These are phyloP conservation scores for Timema cristinae DNA, from an alignment of 2,888 invertebrate genomes.

Conservation along the genomic window DNA sequence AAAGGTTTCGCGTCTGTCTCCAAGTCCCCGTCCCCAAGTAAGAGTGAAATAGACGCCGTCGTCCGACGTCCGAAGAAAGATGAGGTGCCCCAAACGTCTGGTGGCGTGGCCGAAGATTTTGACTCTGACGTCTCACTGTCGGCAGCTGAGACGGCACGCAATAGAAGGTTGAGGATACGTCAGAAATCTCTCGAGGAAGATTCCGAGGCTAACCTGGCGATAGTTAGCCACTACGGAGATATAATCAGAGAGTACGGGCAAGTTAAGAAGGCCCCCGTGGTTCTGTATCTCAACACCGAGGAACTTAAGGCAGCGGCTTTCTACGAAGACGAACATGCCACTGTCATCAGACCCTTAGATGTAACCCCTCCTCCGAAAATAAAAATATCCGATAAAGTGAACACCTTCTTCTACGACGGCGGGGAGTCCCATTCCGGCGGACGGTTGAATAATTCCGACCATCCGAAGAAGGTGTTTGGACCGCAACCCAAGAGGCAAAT, in stretches of 20 bases:
- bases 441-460: too few relatives aligned
- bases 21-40: slow-evolving; percentile 16
- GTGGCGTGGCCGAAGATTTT: slow-evolving; percentile 19
- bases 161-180: slow-evolving; percentile 41
- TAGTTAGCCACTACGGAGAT: slow-evolving; percentile 76
- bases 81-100: slow-evolving; percentile 16
- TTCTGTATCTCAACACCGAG: slow-evolving; percentile 57
- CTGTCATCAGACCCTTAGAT: neutral
- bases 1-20: neutral
- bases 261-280: slow-evolving; percentile 49
- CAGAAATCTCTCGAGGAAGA: slow-evolving; percentile 43
- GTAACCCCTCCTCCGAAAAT: neutral
- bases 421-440: too few relatives aligned
- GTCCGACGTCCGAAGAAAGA: slow-evolving; percentile 1
- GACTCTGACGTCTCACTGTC: slow-evolving; percentile 33
- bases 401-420: neutral
- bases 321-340: slow-evolving; percentile 42
- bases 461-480: slow-evolving; percentile 4
- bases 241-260: slow-evolving; percentile 71
- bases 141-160: slow-evolving; percentile 43
- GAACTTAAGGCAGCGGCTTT: slow-evolving; percentile 58
- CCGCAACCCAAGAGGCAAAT: slow-evolving; percentile 4
- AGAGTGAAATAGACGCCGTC: neutral
- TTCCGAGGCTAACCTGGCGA: slow-evolving; percentile 63
- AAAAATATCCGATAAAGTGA: neutral